phyloP scores from a whole-genome alignment of 2,797 vertebrate genomes.

The Lycodopsis pacificus region DNA sequence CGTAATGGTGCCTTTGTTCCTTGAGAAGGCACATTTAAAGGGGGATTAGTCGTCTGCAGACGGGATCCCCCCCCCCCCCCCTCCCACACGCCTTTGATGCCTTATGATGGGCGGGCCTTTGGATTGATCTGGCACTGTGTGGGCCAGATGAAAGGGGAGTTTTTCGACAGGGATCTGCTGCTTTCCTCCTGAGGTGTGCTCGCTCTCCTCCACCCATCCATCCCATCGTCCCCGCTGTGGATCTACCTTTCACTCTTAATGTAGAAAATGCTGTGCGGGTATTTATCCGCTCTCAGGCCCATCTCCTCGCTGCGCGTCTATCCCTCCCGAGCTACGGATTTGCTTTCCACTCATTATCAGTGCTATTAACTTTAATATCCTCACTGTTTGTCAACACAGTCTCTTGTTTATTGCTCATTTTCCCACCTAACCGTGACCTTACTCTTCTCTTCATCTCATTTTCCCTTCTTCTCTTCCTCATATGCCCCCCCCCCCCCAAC shows the following conservation, averaged over 20 bases:
- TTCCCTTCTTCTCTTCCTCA: conserved; percentile 25
- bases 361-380: conserved; percentile 24
- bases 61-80: conserved; percentile 53
- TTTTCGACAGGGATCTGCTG: conserved; percentile 69
- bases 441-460: conserved; percentile 11
- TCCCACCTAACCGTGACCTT: conserved; percentile 16
- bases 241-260: conserved; percentile 64
- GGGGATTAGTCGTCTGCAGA: conserved; percentile 74
- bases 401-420: conserved; percentile 30
- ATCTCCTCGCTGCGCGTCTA: not conserved
- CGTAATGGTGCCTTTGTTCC: conserved; percentile 73
- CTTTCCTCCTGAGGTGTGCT: conserved; percentile 68
- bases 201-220: conserved; percentile 68
- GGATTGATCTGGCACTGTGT: conserved; percentile 80
- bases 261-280: conserved; percentile 36
- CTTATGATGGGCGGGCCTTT: conserved; percentile 76
- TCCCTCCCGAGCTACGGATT: conserved; percentile 22
- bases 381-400: conserved; percentile 11
- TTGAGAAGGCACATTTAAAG: conserved; percentile 71
- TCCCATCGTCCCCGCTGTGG: conserved; percentile 51
- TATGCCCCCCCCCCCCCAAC: conserved; percentile 44
- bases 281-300: conserved; percentile 47
- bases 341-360: conserved; percentile 34
- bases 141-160: conserved; percentile 78
- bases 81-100: conserved; percentile 78